Percentiles rank a stretch among this genome's conserved stretches.
Evolutionary conservation across 2,797 vertebrate genomes (phyloP).

Genomic region (Liparis tanakae): DNA sequence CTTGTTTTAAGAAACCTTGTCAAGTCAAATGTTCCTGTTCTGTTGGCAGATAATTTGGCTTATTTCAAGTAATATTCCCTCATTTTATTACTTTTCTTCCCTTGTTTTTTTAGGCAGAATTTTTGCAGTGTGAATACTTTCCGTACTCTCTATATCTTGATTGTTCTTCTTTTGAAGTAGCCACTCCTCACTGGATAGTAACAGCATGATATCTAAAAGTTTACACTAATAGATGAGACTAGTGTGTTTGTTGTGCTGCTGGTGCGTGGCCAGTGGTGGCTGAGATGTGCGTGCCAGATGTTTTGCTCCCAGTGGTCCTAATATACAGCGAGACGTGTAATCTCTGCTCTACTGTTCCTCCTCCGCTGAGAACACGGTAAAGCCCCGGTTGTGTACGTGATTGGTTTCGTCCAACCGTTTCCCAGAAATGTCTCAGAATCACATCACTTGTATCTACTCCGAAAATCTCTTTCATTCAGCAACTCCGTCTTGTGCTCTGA

Average conservation of each 20-base stretch:
- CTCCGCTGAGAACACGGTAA: conserved; percentile 39
- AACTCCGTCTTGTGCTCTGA: conserved; percentile 8
- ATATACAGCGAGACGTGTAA: conserved; percentile 64
- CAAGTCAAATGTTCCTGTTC: too few relatives aligned
- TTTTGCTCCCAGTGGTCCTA: conserved; percentile 58
- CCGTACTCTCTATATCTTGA: background rate
- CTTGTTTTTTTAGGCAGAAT: too few relatives aligned
- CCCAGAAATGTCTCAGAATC: conserved; percentile 47
- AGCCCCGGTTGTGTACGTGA: conserved; percentile 25
- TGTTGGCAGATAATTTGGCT: too few relatives aligned
- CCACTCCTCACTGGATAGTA: background rate
- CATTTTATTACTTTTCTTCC: too few relatives aligned
- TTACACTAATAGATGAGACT: conserved; percentile 1
- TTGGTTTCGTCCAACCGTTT: conserved; percentile 44
- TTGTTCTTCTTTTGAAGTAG: background rate
- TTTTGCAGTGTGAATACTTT: too few relatives aligned
- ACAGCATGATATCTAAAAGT: background rate
- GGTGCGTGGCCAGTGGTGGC: background rate
- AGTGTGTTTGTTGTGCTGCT: conserved; percentile 12
- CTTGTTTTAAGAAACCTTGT: too few relatives aligned
- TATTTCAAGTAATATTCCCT: too few relatives aligned
- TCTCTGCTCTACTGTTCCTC: conserved; percentile 47
- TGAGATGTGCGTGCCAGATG: conserved; percentile 62
- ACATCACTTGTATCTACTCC: conserved; percentile 33
- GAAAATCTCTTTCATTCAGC: conserved; percentile 15